Base-by-base conservation (phyloP, 1,140 invertebrate species). In the Drosophila malerkotliana region DNA sequence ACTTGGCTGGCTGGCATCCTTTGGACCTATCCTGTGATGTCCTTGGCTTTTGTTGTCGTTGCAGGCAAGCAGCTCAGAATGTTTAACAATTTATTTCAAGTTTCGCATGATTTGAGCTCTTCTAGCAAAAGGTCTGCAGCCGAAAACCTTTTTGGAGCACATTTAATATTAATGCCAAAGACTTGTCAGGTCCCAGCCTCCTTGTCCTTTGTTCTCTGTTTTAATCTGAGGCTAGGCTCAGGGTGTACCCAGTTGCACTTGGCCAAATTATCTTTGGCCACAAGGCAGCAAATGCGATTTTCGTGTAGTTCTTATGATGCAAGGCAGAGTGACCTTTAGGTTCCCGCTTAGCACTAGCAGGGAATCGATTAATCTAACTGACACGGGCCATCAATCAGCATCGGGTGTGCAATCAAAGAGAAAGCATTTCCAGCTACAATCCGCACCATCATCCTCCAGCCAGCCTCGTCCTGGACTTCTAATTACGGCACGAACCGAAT, bases 351-450 rank as follows among this genome's bases (percentile, higher is more conserved):
- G 24, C 28, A 24, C 14, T 18, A 8, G 14, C 52, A 54, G 39
- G n/a, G n/a, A 44, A 44, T n/a, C 57, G 26, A 59, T 73, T 62
- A 37, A 63, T 63, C 58, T 56, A 32, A 14, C 53, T 45, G 52
- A 67, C 53, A 59, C 21, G 21, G 28, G 45, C 67, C 61, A 77
- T 84, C 81, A 85, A 84, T 84, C 80, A 87, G 73, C 68, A 84
- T 48, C 54, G 60, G 41, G 51, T 52, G 41, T 18, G 49, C 72
- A 84, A 85, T 81, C 81, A 85, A 76, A 66, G 60, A 74, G 55
- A 84, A 61, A 80, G 81, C 80, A 69, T 69, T 64, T 48, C 37
- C 39, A 52, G 52, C 58, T 64, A 55, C 76, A 79, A 64, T 61
- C 49, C 44, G 44, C 18, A 47, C 44, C 15, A 15, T 18, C 41